phyloP scores from a whole-genome alignment of 2,888 invertebrate genomes.

The Xylocampa areola region DNA sequence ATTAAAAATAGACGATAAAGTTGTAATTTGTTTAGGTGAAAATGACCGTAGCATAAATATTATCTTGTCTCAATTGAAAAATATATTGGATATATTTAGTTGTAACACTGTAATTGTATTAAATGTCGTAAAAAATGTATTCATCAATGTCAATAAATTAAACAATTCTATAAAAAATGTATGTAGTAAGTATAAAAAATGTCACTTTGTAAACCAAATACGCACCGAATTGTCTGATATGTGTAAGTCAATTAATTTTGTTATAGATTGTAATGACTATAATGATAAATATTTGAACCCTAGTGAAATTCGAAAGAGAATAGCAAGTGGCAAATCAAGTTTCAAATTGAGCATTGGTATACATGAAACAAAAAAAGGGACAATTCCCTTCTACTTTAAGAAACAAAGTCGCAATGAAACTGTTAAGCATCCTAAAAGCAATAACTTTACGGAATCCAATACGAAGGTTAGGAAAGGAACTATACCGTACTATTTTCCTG shows the following conservation, averaged over 20 bases:
- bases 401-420: not conserved
- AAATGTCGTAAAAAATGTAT: slow-evolving; percentile 4
- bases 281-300: slow-evolving; percentile 7
- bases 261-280: too few relatives aligned
- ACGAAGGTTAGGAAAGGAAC: not conserved
- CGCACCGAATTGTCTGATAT: not conserved
- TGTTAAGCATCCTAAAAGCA: not conserved
- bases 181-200: too few relatives aligned
- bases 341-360: too few relatives aligned
- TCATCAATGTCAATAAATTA: slow-evolving; percentile 5
- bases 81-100: not conserved
- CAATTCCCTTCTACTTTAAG: too few relatives aligned
- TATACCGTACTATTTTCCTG: slow-evolving; percentile 4
- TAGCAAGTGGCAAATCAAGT: slow-evolving; percentile 12
- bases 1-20: slow-evolving; percentile 5
- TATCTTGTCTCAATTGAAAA: slow-evolving; percentile 13
- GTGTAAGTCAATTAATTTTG: slow-evolving; percentile 6
- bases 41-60: not conserved
- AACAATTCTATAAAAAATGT: too few relatives aligned
- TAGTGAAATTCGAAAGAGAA: slow-evolving; percentile 1
- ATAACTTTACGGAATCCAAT: not conserved
- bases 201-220: too few relatives aligned
- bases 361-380: not conserved
- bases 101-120: slow-evolving; percentile 9
- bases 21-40: slow-evolving; percentile 14